Conservation (phyloP, 1,140 invertebrate species). For the Parasteatoda tepidariorum region DNA sequence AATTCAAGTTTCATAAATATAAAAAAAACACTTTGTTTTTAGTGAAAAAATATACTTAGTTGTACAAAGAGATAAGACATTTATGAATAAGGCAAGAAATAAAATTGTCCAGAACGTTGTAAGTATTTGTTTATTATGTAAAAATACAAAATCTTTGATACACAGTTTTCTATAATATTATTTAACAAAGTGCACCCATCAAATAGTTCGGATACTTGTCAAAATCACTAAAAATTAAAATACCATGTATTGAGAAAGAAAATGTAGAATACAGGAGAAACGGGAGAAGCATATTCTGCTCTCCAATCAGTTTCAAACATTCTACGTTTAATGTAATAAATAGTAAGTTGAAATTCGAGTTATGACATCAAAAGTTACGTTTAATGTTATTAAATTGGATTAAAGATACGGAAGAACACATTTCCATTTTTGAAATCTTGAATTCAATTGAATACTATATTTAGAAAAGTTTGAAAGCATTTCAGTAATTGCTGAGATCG, state of each 20-base stretch:
- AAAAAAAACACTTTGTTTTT: no score
- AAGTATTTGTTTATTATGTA: conserved; percentile 44
- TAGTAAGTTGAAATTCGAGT: conserved; percentile 45
- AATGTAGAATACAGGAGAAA: not conserved
- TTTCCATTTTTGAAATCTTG: conserved; percentile 26
- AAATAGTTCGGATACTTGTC: not conserved
- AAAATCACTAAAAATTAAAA: conserved; percentile 27
- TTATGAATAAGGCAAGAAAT: no score
- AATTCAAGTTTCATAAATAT: no score
- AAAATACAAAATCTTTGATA: conserved; percentile 59
- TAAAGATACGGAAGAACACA: conserved; percentile 39
- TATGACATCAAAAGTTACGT: conserved; percentile 47
- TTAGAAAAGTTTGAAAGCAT: no score
- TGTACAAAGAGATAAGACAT: no score
- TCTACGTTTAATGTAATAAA: conserved; percentile 46
- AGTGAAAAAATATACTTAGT: no score
- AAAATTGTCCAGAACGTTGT: not conserved
- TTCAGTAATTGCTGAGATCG: no score
- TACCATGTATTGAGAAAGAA: not conserved
- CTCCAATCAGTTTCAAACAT: conserved; percentile 3
- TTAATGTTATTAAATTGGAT: conserved; percentile 50
- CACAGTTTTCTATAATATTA: conserved; percentile 47
- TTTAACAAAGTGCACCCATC: conserved; percentile 11
- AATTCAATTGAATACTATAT: not conserved
- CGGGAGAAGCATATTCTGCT: conserved; percentile 4